Evolutionary conservation across 1,140 invertebrate genomes (phyloP), one percentile per base, ranked within the genome.

Genomic region (Leucophenga varia): DNA sequence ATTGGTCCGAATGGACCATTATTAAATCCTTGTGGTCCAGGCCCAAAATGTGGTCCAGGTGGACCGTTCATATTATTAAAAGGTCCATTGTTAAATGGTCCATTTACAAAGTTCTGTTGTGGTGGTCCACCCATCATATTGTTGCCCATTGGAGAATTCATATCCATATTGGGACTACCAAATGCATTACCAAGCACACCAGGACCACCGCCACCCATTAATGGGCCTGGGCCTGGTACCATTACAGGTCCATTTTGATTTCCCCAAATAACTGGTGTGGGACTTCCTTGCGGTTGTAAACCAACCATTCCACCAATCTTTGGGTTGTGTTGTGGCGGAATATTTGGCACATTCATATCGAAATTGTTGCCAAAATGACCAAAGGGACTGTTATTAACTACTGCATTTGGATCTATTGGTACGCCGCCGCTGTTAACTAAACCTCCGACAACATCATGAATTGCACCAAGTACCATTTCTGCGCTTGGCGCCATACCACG

Each of bases 401-500:
- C 64, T 69, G 38, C 64, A 64, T 22, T 76, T 55, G 36, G 57
- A 70, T 52, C 69, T 58, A 7, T 20, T 30, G 25, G 12, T 8
- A 8, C n/a, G 14, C 49, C 37, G 14, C 7, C n/a, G 25, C 25
- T 30, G 25, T 30, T 7, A n/a, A 7, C 7, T 30, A 30, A 30
- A 30, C 7, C n/a, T 30, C n/a, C 7, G 25, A 76, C 74, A 72
- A 72, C 63, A 74, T 76, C 59, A 74, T 76, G 9, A 63, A 61
- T 6, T 70, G 74, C 61, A 7, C 25, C 50, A 12, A 55, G 65
- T 0, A 35, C 41, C 28, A 61, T 47, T 0, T 65, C 53, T 8
- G 54, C 1, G 14, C 39, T 41, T 17, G 80, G 79, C 8, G 77
- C 77, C 47, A 76, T 79, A 16, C 79, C 83, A 63, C 89, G 90